These are phyloP conservation scores for Distichodus sexfasciatus DNA, from an alignment of 2,797 vertebrate genomes.

Conservation along the genomic window DNA sequence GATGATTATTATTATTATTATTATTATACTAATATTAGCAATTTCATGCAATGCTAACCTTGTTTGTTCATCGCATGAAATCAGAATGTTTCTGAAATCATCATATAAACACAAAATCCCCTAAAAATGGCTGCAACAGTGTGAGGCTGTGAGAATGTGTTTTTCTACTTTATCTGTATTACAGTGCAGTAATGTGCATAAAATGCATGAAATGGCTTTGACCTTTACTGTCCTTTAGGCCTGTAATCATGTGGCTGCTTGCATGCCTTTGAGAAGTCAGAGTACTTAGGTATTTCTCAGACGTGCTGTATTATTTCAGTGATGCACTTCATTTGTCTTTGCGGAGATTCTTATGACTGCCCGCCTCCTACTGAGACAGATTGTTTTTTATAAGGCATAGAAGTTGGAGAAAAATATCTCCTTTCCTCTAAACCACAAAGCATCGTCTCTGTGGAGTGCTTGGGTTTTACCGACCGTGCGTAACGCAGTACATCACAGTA, in stretches of 20 bases:
- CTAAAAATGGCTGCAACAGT: too few species aligned
- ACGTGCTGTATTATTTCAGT: conserved; percentile 3
- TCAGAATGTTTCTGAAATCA: too few species aligned
- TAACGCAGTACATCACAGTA: neutral
- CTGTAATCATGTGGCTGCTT: conserved; percentile 10
- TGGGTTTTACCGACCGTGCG: too few species aligned
- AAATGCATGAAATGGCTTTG: conserved; percentile 26
- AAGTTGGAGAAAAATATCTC: conserved; percentile 47
- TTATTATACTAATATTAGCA: too few species aligned
- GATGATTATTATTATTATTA: too few species aligned
- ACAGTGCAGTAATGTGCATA: too few species aligned
- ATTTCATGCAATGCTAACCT: too few species aligned
- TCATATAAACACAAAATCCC: too few species aligned
- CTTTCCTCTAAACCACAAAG: neutral
- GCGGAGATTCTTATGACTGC: conserved; percentile 4
- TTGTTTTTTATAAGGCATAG: conserved; percentile 19
- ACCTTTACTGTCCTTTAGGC: conserved; percentile 14
- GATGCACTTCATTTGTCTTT: neutral
- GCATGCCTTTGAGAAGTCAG: neutral
- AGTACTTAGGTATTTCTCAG: neutral
- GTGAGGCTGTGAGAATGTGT: too few species aligned
- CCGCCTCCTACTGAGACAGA: neutral
- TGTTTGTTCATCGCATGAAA: too few species aligned
- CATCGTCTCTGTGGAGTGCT: neutral
- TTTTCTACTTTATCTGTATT: too few species aligned